These are phyloP conservation scores for Camelus bactrianus DNA, from an alignment of 2,113 vertebrate genomes.

Conservation along the genomic window DNA sequence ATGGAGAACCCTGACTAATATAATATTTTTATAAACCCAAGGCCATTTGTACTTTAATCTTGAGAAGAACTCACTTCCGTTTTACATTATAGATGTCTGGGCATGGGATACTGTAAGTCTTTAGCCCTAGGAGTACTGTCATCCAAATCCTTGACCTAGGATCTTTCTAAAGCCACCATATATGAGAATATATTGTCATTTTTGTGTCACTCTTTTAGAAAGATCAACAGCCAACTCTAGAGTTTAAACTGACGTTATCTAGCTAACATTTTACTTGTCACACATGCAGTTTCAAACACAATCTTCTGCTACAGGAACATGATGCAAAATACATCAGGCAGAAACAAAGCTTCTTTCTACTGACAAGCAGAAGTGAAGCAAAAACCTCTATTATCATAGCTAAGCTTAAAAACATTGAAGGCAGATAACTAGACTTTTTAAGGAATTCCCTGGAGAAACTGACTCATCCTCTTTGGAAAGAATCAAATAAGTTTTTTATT, in stretches of 20 bases:
- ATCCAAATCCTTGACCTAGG: neutral
- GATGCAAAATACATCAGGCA: neutral
- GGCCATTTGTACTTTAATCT: neutral
- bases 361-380: neutral
- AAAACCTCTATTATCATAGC: neutral
- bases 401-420: neutral
- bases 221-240: neutral
- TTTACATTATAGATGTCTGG: neutral
- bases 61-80: neutral
- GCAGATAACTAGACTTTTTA: neutral
- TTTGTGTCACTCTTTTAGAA: neutral
- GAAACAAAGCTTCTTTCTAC: conserved; percentile 18
- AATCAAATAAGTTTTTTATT: neutral
- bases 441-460: neutral
- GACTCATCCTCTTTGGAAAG: neutral
- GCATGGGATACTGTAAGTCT: neutral
- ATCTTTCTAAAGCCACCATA: neutral
- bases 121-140: neutral
- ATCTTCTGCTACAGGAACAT: neutral
- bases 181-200: neutral
- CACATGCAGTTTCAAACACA: neutral
- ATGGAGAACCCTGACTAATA: neutral
- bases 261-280: conserved; percentile 27
- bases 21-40: neutral
- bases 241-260: neutral